Conservation (phyloP, 1,140 invertebrate species). For the Eriosoma lanigerum region DNA sequence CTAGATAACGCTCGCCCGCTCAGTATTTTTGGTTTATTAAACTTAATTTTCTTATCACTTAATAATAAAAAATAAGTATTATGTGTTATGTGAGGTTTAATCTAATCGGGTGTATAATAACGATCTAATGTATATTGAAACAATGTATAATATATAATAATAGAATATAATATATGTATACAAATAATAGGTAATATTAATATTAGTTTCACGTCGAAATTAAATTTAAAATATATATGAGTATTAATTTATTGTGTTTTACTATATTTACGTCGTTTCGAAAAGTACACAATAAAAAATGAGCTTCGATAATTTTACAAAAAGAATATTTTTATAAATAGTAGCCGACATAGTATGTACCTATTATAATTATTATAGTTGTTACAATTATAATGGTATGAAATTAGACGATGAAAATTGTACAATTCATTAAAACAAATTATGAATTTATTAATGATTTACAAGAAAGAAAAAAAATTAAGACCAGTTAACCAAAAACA, state of each 20-base stretch:
- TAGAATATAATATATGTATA: conserved; percentile 21
- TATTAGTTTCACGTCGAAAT: conserved; percentile 10
- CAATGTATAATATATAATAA: neutral
- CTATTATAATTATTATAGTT: too few relatives aligned
- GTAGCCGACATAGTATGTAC: too few relatives aligned
- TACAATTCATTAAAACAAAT: too few relatives aligned
- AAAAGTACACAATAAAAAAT: too few relatives aligned
- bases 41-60: conserved; percentile 9
- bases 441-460: too few relatives aligned
- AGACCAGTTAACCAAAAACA: conserved; percentile 19
- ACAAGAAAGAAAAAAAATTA: too few relatives aligned
- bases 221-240: conserved; percentile 13
- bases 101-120: neutral
- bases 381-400: too few relatives aligned
- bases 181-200: too few relatives aligned
- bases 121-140: neutral
- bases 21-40: neutral
- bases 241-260: too few relatives aligned
- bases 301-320: too few relatives aligned
- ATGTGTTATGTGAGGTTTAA: neutral
- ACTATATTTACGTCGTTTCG: neutral
- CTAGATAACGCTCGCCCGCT: conserved; percentile 3
- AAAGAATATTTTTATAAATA: too few relatives aligned
- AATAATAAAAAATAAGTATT: conserved; percentile 21
- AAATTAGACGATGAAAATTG: too few relatives aligned